Evolutionary conservation across 2,888 invertebrate species (phyloP).

Genomic region (Agrenia bidenticulata): DNA sequence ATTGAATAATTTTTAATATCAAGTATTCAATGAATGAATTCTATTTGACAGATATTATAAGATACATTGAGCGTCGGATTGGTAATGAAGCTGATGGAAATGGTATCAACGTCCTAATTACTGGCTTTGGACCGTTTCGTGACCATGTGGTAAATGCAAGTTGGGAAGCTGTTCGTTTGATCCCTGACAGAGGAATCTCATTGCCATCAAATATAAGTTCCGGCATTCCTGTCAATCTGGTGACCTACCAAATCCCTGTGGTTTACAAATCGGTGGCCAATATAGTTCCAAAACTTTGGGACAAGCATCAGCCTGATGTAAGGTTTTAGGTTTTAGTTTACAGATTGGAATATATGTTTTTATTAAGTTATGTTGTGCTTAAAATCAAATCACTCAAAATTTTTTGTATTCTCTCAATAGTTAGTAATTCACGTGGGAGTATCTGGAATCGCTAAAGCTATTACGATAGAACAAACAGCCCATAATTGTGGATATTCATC

Average conservation of each 20-base stretch:
- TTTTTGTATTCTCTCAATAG: conserved; percentile 61
- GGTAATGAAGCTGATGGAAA: conserved; percentile 21
- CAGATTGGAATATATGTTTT: not conserved
- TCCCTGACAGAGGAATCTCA: conserved; percentile 52
- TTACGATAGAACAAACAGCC: conserved; percentile 67
- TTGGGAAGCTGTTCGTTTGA: conserved; percentile 70
- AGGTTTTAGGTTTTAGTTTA: conserved; percentile 37
- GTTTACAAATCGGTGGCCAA: conserved; percentile 69
- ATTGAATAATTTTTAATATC: not conserved
- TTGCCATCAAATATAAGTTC: conserved; percentile 45
- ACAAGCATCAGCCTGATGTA: conserved; percentile 70
- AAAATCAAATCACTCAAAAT: too few relatives aligned
- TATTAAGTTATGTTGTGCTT: not conserved
- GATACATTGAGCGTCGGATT: conserved; percentile 24
- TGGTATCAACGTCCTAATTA: conserved; percentile 61
- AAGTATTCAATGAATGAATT: conserved; percentile 1
- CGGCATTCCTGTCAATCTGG: conserved; percentile 58
- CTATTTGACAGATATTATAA: conserved; percentile 9
- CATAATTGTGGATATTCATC: conserved; percentile 62
- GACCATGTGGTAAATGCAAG: conserved; percentile 74
- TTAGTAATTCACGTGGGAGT: conserved; percentile 80
- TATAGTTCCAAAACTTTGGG: conserved; percentile 69
- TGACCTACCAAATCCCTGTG: conserved; percentile 69
- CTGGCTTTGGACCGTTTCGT: conserved; percentile 80
- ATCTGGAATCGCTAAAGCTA: conserved; percentile 62